A percentile compares a stretch with the other conserved stretches of the same genome.
Evolutionary conservation across 2,888 invertebrate genomes (phyloP).

Genomic region (Lasioglossum pauxillum): DNA sequence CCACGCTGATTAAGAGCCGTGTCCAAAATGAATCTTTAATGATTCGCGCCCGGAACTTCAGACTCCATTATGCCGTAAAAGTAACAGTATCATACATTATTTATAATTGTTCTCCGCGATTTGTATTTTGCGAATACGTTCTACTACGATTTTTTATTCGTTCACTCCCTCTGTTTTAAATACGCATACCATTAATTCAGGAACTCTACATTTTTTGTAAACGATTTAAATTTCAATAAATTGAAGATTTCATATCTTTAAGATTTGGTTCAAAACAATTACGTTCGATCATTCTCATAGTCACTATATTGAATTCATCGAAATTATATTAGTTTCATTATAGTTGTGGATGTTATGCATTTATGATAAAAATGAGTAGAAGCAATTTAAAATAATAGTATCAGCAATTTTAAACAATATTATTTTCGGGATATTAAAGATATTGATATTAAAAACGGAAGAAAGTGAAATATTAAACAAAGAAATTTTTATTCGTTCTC

Average conservation of each 20-base stretch:
- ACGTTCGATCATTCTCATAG: not conserved
- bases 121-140: not conserved
- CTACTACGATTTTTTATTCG: slow-evolving; percentile 5
- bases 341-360: not conserved
- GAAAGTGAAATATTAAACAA: not conserved
- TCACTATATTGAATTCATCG: not conserved
- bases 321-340: not conserved
- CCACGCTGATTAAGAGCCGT: slow-evolving; percentile 45
- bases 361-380: not conserved
- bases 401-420: too few species aligned
- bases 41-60: slow-evolving; percentile 37
- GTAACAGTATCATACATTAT: slow-evolving; percentile 24
- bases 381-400: too few species aligned
- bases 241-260: not conserved
- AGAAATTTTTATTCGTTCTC: not conserved
- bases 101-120: slow-evolving; percentile 7
- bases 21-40: slow-evolving; percentile 61
- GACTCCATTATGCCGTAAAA: slow-evolving; percentile 26
- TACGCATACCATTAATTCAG: not conserved
- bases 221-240: not conserved
- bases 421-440: too few species aligned
- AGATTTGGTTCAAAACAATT: not conserved
- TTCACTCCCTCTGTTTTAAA: not conserved
- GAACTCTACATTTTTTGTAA: not conserved
- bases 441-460: not conserved